Evolutionary conservation across 2,113 vertebrate species (phyloP).

Genomic region (Dolichotis patagonum): DNA sequence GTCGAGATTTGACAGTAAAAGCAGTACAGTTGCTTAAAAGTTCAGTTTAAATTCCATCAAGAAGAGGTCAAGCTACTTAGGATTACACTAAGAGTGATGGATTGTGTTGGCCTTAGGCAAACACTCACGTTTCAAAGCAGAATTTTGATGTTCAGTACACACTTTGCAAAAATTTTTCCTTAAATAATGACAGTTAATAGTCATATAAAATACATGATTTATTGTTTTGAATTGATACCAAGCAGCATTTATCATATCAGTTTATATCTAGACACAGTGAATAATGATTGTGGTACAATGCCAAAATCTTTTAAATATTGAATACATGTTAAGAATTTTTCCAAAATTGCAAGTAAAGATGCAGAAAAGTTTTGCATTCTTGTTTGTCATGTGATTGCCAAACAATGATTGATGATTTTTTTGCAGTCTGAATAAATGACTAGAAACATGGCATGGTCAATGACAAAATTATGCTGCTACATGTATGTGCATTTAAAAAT

Average conservation of each 20-base stretch:
- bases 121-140: not conserved
- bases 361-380: not conserved
- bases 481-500: not conserved
- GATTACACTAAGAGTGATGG: slow-evolving; percentile 58
- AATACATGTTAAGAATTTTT: not conserved
- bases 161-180: not conserved
- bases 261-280: not conserved
- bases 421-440: not conserved
- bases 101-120: slow-evolving; percentile 53
- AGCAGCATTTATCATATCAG: not conserved
- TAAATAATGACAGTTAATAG: not conserved
- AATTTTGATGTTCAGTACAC: not conserved
- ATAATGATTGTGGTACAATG: not conserved
- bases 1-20: slow-evolving; percentile 40
- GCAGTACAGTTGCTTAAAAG: not conserved
- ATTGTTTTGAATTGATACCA: not conserved
- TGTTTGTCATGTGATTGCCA: not conserved
- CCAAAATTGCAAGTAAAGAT: not conserved
- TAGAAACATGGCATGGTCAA: not conserved
- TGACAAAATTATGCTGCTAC: not conserved
- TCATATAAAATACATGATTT: not conserved
- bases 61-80: not conserved
- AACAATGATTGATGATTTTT: not conserved
- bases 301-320: not conserved
- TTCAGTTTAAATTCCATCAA: slow-evolving; percentile 54